Evolutionary conservation across 2,888 invertebrate genomes (phyloP).

Genomic region (Orthosia incerta): DNA sequence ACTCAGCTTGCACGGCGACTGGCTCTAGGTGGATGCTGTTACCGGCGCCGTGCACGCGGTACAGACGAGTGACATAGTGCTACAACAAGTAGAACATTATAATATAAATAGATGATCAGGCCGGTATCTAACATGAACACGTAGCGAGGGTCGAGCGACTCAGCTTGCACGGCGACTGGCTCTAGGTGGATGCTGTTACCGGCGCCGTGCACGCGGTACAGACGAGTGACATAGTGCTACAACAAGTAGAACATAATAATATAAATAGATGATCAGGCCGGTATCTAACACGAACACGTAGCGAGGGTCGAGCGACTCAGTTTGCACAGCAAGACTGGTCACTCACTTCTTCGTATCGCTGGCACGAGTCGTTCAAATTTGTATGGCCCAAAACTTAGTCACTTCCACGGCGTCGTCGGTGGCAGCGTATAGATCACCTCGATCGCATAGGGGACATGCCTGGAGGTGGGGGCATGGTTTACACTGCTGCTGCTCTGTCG

Average conservation of each 20-base stretch:
- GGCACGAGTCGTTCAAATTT: too few species aligned
- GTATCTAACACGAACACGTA: slow-evolving; percentile 98
- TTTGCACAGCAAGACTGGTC: slow-evolving; percentile 93
- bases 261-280: slow-evolving; percentile 96
- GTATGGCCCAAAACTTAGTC: too few species aligned
- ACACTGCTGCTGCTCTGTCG: too few species aligned
- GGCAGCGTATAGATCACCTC: too few species aligned
- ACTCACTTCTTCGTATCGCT: too few species aligned
- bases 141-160: slow-evolving; percentile 96
- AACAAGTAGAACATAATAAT: background rate
- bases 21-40: slow-evolving; percentile 97
- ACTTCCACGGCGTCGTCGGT: too few species aligned
- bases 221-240: slow-evolving; percentile 95
- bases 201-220: slow-evolving; percentile 97
- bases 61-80: slow-evolving; percentile 96
- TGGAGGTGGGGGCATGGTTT: too few species aligned
- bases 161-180: slow-evolving; percentile 93
- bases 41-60: slow-evolving; percentile 97
- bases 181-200: slow-evolving; percentile 97
- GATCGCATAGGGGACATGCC: too few species aligned
- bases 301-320: slow-evolving; percentile 95
- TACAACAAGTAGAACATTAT: slow-evolving; percentile 73
- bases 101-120: slow-evolving; percentile 95
- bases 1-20: slow-evolving; percentile 93
- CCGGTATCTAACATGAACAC: slow-evolving; percentile 98